Percentiles rank a stretch among this genome's conserved stretches.
These are phyloP conservation scores for Cynopterus brachyotis DNA, from an alignment of 2,113 vertebrate species.

Conservation along the genomic window DNA sequence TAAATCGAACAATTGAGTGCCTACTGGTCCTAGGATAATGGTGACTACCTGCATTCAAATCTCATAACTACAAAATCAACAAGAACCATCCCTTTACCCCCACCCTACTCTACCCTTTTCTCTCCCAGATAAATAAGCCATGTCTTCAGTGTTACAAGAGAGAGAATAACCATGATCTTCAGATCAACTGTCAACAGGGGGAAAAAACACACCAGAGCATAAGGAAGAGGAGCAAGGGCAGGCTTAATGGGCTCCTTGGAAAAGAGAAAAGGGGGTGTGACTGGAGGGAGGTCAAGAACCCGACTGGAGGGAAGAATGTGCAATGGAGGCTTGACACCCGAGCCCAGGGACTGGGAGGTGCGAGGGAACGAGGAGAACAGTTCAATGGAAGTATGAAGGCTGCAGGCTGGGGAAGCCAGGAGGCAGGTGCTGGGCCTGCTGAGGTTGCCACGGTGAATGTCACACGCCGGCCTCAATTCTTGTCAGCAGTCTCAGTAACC, in stretches of 20 bases:
- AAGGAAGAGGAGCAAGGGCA: neutral
- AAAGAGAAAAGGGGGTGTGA: neutral
- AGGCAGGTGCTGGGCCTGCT: neutral
- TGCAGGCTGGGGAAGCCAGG: no score
- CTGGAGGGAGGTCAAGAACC: neutral
- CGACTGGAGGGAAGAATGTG: neutral
- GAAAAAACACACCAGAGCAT: neutral
- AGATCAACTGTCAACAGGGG: neutral
- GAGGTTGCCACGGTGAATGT: neutral
- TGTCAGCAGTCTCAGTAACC: neutral
- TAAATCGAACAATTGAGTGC: neutral
- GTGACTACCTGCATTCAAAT: neutral
- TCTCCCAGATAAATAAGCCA: neutral
- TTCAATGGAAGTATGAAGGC: neutral
- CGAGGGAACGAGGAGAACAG: neutral
- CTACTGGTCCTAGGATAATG: neutral
- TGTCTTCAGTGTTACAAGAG: neutral
- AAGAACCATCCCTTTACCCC: neutral
- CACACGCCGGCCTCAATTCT: no score
- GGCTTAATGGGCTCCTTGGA: neutral
- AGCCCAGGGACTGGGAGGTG: fast-evolving
- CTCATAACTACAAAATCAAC: neutral
- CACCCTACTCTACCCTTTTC: fast-evolving
- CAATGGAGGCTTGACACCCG: fast-evolving
- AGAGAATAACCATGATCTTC: neutral